phyloP scores from a whole-genome alignment of 2,113 vertebrate species.

The Trochalopteron elliotii region DNA sequence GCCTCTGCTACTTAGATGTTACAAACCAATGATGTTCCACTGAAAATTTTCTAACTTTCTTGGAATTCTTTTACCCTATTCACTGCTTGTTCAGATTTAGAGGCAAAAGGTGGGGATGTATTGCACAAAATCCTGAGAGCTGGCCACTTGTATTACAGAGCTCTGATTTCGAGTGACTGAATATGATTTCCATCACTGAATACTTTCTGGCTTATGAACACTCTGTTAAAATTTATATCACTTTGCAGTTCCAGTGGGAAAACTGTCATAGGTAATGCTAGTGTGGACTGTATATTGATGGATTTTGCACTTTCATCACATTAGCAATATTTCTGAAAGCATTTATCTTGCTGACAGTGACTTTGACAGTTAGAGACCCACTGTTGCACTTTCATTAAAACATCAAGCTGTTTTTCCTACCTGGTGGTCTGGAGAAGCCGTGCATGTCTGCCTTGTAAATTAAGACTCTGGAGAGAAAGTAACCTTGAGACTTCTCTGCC shows the following conservation, averaged over 20 bases:
- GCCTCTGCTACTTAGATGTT: not conserved
- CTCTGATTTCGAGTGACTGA: not conserved
- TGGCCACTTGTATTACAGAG: not conserved
- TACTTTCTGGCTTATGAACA: not conserved
- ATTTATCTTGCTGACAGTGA: conserved; percentile 18
- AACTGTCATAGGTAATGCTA: not conserved
- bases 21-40: not conserved
- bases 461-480: not conserved
- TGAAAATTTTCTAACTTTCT: not conserved
- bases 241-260: not conserved
- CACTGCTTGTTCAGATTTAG: not conserved
- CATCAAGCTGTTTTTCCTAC: not conserved
- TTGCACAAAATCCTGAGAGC: not conserved
- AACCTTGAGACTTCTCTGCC: not conserved
- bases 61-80: not conserved
- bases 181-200: not conserved
- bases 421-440: not conserved
- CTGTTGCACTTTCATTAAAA: conserved; percentile 7
- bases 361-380: not conserved
- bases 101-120: not conserved
- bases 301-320: conserved; percentile 20
- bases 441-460: not conserved
- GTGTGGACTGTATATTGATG: not conserved
- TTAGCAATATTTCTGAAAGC: not conserved
- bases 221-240: not conserved